Evolutionary conservation across 35 echinoderm and acorn worm species (phyloP).

Genomic region (Apostichopus parvimensis): DNA sequence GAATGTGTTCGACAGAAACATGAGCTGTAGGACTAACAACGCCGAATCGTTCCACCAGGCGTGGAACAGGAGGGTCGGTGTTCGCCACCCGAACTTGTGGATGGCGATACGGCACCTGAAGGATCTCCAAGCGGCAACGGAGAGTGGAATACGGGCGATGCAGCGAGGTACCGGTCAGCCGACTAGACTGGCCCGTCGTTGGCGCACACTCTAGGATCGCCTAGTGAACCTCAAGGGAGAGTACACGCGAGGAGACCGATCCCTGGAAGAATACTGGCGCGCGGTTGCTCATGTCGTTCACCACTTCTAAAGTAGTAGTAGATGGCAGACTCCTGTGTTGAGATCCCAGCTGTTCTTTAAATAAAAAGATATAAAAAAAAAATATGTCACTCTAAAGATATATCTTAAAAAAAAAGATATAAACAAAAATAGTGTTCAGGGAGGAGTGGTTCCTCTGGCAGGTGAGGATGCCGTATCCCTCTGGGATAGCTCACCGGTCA

Average conservation of each 20-base stretch:
- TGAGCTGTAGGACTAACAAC: background rate
- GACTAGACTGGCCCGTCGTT: background rate
- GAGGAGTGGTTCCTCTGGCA: slow-evolving; percentile 5
- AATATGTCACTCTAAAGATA: too few species aligned
- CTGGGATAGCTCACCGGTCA: background rate
- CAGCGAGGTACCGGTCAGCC: background rate
- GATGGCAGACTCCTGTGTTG: too few species aligned
- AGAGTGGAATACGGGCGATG: background rate
- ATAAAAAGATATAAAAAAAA: too few species aligned
- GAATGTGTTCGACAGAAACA: background rate
- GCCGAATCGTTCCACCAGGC: background rate
- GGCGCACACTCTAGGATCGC: background rate
- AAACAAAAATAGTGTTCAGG: background rate
- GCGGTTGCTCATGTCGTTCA: background rate
- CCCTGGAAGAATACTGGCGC: background rate
- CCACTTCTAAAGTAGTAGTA: background rate
- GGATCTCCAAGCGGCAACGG: background rate
- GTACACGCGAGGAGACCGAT: background rate
- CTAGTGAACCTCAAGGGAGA: background rate
- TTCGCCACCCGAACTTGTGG: background rate
- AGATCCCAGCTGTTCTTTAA: too few species aligned
- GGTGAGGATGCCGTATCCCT: slow-evolving; percentile 11
- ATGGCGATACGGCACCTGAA: background rate
- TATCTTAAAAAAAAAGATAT: too few species aligned
- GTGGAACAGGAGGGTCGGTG: background rate